These are phyloP conservation scores for Rhopalosiphum nymphaeae DNA, from an alignment of 2,888 invertebrate genomes.

Conservation along the genomic window DNA sequence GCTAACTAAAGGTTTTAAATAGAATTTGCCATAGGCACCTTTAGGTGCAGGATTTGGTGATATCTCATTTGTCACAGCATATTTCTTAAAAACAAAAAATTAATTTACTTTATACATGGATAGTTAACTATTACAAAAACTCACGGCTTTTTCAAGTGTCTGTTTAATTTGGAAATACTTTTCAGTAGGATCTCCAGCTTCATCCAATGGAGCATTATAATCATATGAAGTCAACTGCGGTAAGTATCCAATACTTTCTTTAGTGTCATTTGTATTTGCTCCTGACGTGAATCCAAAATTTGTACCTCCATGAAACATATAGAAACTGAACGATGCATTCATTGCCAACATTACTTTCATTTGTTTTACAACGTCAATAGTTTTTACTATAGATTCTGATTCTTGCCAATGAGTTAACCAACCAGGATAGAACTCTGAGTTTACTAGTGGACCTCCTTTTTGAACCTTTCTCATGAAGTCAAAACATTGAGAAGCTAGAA, in stretches of 20 bases:
- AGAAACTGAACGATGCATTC: conserved; percentile 82
- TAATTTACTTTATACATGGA: not conserved
- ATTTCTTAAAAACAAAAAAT: conserved; percentile 61
- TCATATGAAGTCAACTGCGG: conserved; percentile 89
- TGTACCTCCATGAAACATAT: conserved; percentile 93
- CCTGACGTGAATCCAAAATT: conserved; percentile 80
- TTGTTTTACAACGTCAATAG: conserved; percentile 73
- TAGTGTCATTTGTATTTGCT: conserved; percentile 71
- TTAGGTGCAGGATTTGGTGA: conserved; percentile 76
- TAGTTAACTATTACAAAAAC: not conserved
- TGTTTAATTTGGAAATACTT: conserved; percentile 81
- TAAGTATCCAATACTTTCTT: conserved; percentile 70
- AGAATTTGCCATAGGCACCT: conserved; percentile 76
- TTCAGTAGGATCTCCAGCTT: conserved; percentile 86
- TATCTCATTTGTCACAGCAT: conserved; percentile 71
- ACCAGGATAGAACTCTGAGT: conserved; percentile 92
- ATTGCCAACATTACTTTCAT: conserved; percentile 74
- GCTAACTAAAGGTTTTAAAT: conserved; percentile 72
- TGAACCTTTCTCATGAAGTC: conserved; percentile 70
- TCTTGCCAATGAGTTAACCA: conserved; percentile 94
- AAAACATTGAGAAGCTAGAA: conserved; percentile 69
- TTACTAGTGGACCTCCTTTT: conserved; percentile 83
- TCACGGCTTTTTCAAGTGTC: conserved; percentile 33
- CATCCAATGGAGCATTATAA: conserved; percentile 91
- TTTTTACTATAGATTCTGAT: conserved; percentile 74